Base-by-base conservation (phyloP, 2,888 invertebrate genomes). In the Drosophila diplacantha region DNA sequence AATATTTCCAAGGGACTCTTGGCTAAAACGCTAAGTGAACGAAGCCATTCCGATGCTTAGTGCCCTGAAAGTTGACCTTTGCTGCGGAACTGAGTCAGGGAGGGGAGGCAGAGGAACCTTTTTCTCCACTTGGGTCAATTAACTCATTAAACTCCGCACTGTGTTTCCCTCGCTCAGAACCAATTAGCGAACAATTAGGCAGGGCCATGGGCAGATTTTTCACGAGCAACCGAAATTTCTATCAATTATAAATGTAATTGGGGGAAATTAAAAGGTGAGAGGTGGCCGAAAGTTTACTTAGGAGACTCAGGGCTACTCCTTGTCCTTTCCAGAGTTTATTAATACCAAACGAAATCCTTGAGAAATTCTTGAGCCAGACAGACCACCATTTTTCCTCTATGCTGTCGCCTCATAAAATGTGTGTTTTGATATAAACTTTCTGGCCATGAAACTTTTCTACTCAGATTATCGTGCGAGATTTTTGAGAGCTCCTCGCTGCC, bases 141-240 rank as follows among this genome's bases (percentile, higher is more conserved):
- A 71, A 56, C 59, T 53, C 62, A 71, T 67, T 71, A 53, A 51
- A 58, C 29, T 46, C 32, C 2, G 16, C 38, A 35, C 41, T 34
- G 41, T 50, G 37, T 53, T 43, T 56, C 31, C 39, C 37, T 34
- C 35, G 39, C 35, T 51, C 50, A 16, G 38, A 35, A 35, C 46
- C 49, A 61, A 71, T 71, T 71, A 71, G 62, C 58, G 39, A 38
- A 39, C 61, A 71, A 54, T 71, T 68, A 62, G 55, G 38, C 52
- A n/a, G 16, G 31, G 29, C 61, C 35, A 38, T 24, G 54, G 50
- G 18, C 37, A 32, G 35, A 47, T 47, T 68, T 67, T 61, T 37
- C 53, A 67, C 8, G 47, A 57, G 11, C 32, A 35, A 37, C 20
- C 51, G 22, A 47, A 68, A 61, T 52, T 68, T 31, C 51, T 50